These are phyloP conservation scores for Phymastichus coffea DNA, from an alignment of 1,140 invertebrate species.

Conservation along the genomic window DNA sequence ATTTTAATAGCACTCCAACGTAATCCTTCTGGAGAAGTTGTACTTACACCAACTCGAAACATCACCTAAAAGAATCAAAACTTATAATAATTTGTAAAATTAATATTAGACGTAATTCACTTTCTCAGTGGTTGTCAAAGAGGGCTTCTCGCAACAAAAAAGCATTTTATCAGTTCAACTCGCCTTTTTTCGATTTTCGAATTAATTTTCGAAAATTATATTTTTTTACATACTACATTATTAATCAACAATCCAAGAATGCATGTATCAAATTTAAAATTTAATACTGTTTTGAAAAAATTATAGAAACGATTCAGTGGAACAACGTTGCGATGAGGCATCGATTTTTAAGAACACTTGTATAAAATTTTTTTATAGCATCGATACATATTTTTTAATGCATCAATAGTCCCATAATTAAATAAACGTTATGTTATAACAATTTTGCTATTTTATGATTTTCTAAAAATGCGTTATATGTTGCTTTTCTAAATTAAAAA, in stretches of 20 bases:
- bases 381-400: too few species aligned
- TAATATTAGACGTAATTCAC: neutral
- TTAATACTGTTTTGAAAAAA: conserved; percentile 10
- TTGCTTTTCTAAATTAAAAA: too few species aligned
- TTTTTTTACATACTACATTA: conserved; percentile 1
- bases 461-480: too few species aligned
- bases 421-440: too few species aligned
- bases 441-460: too few species aligned
- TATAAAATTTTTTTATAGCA: too few species aligned
- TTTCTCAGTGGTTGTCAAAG: neutral
- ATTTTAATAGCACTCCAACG: conserved; percentile 78
- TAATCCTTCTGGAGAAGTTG: conserved; percentile 79
- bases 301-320: too few species aligned
- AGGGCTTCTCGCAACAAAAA: too few species aligned
- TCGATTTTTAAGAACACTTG: too few species aligned
- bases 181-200: neutral
- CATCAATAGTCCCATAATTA: too few species aligned
- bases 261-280: neutral
- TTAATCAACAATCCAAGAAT: too few species aligned
- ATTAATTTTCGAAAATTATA: conserved; percentile 14
- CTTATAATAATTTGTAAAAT: conserved; percentile 8
- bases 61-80: conserved; percentile 70
- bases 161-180: neutral
- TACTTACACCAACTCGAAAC: conserved; percentile 77
- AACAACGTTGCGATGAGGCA: too few species aligned